These are phyloP conservation scores for Gobionotothen gibberifrons DNA, from an alignment of 2,797 vertebrate genomes.

Conservation along the genomic window DNA sequence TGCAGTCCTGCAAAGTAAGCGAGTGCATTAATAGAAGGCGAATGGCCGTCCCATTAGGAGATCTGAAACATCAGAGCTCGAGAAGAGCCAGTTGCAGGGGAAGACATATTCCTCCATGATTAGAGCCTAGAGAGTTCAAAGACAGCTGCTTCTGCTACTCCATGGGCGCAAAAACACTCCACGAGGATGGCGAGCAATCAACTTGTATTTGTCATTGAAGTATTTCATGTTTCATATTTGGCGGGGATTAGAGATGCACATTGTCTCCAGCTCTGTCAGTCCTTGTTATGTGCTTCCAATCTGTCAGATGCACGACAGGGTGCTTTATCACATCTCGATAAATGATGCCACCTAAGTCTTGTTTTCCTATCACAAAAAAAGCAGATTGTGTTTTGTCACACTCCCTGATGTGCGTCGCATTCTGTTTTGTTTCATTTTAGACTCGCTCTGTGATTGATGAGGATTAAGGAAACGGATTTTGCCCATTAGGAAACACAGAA, in stretches of 20 bases:
- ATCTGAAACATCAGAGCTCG: conserved; percentile 77
- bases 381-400: conserved; percentile 69
- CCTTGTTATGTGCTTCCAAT: conserved; percentile 67
- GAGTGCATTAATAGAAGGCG: conserved; percentile 81
- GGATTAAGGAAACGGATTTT: conserved; percentile 79
- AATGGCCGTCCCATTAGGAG: conserved; percentile 86
- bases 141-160: conserved; percentile 61
- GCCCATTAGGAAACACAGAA: conserved; percentile 77
- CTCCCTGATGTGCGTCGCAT: conserved; percentile 68
- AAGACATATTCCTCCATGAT: conserved; percentile 87
- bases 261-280: conserved; percentile 64
- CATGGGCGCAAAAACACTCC: conserved; percentile 63
- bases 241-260: conserved; percentile 64
- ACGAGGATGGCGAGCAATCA: conserved; percentile 52
- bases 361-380: conserved; percentile 74
- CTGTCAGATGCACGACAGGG: conserved; percentile 70
- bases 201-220: conserved; percentile 68
- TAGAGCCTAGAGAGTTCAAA: conserved; percentile 81
- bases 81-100: conserved; percentile 80
- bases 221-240: conserved; percentile 71
- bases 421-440: conserved; percentile 76
- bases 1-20: conserved; percentile 59
- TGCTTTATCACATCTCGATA: conserved; percentile 72
- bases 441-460: conserved; percentile 83
- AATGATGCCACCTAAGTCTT: conserved; percentile 70